Conservation (phyloP, 2,113 vertebrate genomes). For the Chaetorhynchus papuensis region DNA sequence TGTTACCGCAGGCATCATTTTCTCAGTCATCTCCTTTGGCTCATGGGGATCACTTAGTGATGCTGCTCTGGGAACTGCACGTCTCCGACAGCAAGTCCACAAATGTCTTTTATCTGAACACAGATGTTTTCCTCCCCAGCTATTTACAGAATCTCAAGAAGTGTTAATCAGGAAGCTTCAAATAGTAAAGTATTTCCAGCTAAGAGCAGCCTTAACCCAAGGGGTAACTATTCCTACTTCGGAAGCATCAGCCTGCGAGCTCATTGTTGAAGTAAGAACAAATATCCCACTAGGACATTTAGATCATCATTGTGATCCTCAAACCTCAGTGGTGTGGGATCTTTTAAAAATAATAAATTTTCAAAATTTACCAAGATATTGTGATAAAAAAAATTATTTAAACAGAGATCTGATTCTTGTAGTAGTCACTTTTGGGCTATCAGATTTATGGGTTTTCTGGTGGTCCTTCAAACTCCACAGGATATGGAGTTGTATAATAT, state of each 20-base stretch:
- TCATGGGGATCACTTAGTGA: neutral
- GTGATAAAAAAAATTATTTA: neutral
- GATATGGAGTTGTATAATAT: neutral
- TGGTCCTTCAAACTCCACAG: neutral
- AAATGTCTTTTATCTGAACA: neutral
- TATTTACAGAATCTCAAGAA: slow-evolving; percentile 11
- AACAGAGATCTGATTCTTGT: neutral
- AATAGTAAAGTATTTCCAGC: neutral
- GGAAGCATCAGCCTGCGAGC: accelerated
- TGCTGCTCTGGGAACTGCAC: neutral
- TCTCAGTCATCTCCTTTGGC: neutral
- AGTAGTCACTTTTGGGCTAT: neutral
- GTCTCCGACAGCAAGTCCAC: neutral
- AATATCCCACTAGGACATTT: neutral
- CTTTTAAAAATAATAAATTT: neutral
- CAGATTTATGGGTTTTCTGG: neutral
- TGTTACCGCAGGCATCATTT: neutral
- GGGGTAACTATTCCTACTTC: neutral
- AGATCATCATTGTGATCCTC: neutral
- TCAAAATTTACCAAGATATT: neutral
- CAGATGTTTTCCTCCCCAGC: neutral
- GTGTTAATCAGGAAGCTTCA: neutral
- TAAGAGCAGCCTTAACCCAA: neutral
- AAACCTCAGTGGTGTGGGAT: neutral
- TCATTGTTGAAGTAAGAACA: neutral